Conservation (phyloP, 2,888 invertebrate genomes). For the Drosophila macrothrix region DNA sequence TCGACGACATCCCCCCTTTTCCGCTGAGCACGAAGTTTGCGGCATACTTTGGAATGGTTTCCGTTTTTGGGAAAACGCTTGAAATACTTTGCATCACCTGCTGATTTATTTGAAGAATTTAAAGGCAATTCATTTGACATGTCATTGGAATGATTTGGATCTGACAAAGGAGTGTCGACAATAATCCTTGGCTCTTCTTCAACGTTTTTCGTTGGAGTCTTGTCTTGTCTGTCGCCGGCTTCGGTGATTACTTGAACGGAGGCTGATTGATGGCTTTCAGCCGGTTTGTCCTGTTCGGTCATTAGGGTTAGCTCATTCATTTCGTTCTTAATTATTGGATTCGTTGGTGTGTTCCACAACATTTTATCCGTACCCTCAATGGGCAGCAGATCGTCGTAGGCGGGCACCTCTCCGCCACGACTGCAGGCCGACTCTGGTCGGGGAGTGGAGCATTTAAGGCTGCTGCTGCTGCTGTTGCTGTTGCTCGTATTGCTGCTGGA, state of each 20-base stretch:
- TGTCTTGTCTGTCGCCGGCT: constrained; percentile 1
- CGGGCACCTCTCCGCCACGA: constrained; percentile 34
- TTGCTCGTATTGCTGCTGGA: constrained; percentile 46
- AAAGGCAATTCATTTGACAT: constrained; percentile 44
- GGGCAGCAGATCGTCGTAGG: not conserved
- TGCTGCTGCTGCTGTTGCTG: constrained; percentile 29
- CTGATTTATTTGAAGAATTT: constrained; percentile 53
- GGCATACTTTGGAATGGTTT: not conserved
- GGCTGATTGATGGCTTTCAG: not conserved
- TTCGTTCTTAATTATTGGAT: not conserved
- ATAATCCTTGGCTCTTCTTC: not conserved
- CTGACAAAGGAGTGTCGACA: not conserved
- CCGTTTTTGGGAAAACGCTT: constrained; percentile 7
- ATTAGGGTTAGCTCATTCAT: not conserved
- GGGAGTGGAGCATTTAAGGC: constrained; percentile 14
- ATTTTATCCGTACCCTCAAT: constrained; percentile 22
- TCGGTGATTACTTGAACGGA: constrained; percentile 21
- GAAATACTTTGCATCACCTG: constrained; percentile 49
- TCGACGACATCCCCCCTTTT: not conserved
- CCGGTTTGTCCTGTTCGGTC: not conserved
- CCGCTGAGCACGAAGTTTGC: not conserved
- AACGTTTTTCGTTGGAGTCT: not conserved
- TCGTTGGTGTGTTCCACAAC: constrained; percentile 20
- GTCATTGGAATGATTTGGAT: constrained; percentile 25
- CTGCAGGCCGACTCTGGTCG: constrained; percentile 26